These are phyloP conservation scores for Megamerina dolium DNA, from an alignment of 2,888 invertebrate genomes.

Conservation along the genomic window DNA sequence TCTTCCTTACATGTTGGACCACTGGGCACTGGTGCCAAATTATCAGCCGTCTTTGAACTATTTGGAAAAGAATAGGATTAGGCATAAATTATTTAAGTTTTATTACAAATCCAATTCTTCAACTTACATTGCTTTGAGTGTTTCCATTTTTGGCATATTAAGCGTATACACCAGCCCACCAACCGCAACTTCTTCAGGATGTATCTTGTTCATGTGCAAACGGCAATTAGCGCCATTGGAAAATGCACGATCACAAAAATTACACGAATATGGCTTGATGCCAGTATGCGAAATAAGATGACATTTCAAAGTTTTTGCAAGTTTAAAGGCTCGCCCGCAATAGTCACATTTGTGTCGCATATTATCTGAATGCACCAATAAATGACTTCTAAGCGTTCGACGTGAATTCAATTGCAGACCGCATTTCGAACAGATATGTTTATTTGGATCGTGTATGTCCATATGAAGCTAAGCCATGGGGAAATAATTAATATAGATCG, in stretches of 20 bases:
- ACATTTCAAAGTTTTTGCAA: slow-evolving; percentile 43
- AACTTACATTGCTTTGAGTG: too few species aligned
- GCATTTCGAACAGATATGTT: slow-evolving; percentile 36
- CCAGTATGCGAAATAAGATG: slow-evolving; percentile 46
- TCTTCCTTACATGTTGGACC: too few species aligned
- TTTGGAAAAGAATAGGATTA: neutral
- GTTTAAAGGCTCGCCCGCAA: slow-evolving; percentile 42
- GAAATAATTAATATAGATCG: too few species aligned
- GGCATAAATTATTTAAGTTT: neutral
- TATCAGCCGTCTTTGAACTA: slow-evolving; percentile 40
- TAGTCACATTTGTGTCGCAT: slow-evolving; percentile 40
- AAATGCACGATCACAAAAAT: slow-evolving; percentile 46
- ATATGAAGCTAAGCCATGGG: too few species aligned
- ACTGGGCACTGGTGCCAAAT: slow-evolving; percentile 41
- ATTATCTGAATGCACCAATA: slow-evolving; percentile 38
- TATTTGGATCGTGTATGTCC: slow-evolving; percentile 37
- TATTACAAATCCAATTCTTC: too few species aligned
- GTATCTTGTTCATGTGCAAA: slow-evolving; percentile 44
- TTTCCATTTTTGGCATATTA: slow-evolving; percentile 46
- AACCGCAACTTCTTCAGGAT: slow-evolving; percentile 37
- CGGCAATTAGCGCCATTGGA: slow-evolving; percentile 47
- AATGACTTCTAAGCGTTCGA: slow-evolving; percentile 34
- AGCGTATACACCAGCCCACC: slow-evolving; percentile 31
- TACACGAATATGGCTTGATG: slow-evolving; percentile 42
- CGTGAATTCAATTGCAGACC: slow-evolving; percentile 37